A percentile compares a stretch with the other conserved stretches of the same genome.
Conservation (phyloP, 2,113 vertebrate genomes). For the Plectropomus leopardus region DNA sequence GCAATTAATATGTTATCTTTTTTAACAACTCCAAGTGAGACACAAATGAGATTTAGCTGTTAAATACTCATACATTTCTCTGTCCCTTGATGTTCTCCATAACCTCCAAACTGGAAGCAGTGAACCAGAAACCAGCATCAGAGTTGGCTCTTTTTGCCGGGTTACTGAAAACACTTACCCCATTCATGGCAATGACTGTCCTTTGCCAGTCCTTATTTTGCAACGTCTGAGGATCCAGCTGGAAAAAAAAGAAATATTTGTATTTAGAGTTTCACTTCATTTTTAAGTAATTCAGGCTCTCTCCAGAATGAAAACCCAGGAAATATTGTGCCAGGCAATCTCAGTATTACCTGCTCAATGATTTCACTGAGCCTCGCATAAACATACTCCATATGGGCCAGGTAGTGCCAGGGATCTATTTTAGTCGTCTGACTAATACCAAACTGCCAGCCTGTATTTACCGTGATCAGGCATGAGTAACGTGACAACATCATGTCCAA, state of each 20-base stretch:
- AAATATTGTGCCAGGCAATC: background rate
- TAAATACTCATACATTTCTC: background rate
- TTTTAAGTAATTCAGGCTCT: background rate
- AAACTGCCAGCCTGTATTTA: slow-evolving; percentile 42
- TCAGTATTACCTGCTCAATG: background rate
- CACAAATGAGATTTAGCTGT: background rate
- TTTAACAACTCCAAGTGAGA: background rate
- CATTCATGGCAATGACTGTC: slow-evolving; percentile 94
- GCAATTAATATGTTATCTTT: too few species aligned
- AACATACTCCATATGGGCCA: slow-evolving; percentile 35
- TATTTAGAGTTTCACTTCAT: background rate
- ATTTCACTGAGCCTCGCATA: slow-evolving; percentile 6
- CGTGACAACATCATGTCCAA: slow-evolving; percentile 36
- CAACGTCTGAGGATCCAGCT: slow-evolving; percentile 94
- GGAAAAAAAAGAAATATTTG: slow-evolving; percentile 33
- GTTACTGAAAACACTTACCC: slow-evolving; percentile 83
- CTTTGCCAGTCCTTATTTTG: slow-evolving; percentile 99
- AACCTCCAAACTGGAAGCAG: background rate
- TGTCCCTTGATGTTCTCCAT: background rate
- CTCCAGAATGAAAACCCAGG: background rate
- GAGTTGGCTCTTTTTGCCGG: background rate
- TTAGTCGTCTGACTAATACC: slow-evolving; percentile 55
- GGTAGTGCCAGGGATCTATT: slow-evolving; percentile 46
- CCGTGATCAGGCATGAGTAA: slow-evolving; percentile 45
- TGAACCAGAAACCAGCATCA: background rate